Evolutionary conservation across 2,113 vertebrate species (phyloP).

Genomic region (Hypocryptadius cinnamomeus): DNA sequence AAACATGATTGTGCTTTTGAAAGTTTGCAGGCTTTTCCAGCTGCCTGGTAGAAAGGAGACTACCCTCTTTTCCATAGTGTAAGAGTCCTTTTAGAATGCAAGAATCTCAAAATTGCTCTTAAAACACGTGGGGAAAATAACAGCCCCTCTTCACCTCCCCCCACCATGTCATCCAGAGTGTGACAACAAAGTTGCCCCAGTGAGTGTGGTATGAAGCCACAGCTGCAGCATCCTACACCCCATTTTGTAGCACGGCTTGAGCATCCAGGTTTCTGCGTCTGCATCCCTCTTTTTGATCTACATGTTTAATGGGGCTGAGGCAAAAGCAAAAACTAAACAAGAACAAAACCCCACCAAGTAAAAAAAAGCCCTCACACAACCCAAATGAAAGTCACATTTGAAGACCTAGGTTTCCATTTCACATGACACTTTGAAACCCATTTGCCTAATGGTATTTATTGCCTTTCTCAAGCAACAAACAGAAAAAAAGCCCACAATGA

Average conservation of each 20-base stretch:
- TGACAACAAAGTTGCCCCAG: not conserved
- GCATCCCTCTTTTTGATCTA: not conserved
- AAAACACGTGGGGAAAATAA: not conserved
- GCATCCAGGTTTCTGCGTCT: not conserved
- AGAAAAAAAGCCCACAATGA: not conserved
- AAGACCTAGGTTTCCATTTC: not conserved
- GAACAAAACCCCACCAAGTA: not conserved
- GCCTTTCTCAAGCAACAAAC: not conserved
- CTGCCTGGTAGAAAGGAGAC: not conserved
- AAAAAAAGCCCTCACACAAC: not conserved
- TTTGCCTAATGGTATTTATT: slow-evolving; percentile 7
- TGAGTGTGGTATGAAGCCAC: not conserved
- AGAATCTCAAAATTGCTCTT: not conserved
- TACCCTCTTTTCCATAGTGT: not conserved
- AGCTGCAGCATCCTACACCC: not conserved
- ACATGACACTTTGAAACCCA: slow-evolving; percentile 1
- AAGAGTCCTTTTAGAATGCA: not conserved
- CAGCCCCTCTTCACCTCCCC: not conserved
- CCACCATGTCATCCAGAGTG: not conserved
- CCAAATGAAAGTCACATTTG: slow-evolving; percentile 25
- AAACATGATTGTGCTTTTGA: not conserved
- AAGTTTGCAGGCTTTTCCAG: not conserved
- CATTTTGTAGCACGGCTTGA: not conserved
- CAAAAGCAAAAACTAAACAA: not conserved
- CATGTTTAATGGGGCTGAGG: not conserved